Conservation (phyloP, 2,113 vertebrate genomes). For the Hippocampus guttulatus region DNA sequence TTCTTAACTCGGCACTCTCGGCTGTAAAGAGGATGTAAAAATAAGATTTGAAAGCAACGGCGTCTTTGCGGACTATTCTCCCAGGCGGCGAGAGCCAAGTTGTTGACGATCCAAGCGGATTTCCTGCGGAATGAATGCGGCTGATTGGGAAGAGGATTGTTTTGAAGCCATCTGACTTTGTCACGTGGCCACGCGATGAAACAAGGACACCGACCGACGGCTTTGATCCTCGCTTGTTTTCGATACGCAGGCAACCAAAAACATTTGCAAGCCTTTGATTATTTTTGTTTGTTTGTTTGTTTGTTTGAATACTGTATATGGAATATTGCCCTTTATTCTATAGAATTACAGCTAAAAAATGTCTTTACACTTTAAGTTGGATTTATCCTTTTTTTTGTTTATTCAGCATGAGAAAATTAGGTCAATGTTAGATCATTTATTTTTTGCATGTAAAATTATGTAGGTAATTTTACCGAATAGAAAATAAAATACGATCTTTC, state of each 20-base stretch:
- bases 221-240: background rate
- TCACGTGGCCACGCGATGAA: background rate
- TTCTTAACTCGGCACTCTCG: background rate
- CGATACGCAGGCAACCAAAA: background rate
- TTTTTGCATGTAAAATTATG: background rate
- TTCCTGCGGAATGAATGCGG: constrained; percentile 24
- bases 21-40: constrained; percentile 2
- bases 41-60: constrained; percentile 25
- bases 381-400: background rate
- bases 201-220: background rate
- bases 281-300: no score
- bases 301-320: no score
- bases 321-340: background rate
- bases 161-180: background rate
- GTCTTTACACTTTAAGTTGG: background rate
- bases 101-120: constrained; percentile 34
- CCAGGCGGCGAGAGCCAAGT: constrained; percentile 33
- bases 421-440: background rate
- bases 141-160: constrained; percentile 30
- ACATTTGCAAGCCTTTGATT: background rate
- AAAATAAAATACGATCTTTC: background rate
- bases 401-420: background rate
- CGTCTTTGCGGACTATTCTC: constrained; percentile 61
- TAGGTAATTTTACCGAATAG: background rate
- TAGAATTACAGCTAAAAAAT: background rate